Evolutionary conservation across 2,888 invertebrate species (phyloP).

Genomic region (Andrena chrysosceles): DNA sequence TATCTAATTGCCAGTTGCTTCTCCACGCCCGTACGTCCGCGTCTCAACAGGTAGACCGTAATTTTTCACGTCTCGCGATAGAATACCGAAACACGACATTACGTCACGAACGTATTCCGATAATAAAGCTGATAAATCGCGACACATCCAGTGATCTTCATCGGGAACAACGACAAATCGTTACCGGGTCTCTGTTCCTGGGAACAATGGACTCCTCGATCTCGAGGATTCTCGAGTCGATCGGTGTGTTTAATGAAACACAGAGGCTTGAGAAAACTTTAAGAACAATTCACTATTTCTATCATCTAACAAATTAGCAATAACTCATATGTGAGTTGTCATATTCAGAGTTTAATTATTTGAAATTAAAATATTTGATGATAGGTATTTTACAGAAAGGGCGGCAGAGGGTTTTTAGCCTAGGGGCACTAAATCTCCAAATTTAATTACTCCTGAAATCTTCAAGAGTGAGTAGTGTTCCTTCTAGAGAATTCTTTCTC

Average conservation of each 20-base stretch:
- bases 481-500: too few relatives aligned
- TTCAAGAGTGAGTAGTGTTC: too few relatives aligned
- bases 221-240: not conserved
- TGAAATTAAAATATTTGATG: too few relatives aligned
- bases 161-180: not conserved
- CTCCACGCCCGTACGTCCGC: constrained; percentile 6
- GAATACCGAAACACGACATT: constrained; percentile 27
- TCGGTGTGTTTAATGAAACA: not conserved
- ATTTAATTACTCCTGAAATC: too few relatives aligned
- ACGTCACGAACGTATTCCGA: constrained; percentile 17
- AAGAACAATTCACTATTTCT: too few relatives aligned
- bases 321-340: too few relatives aligned
- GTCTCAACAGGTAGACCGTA: not conserved
- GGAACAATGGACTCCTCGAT: not conserved
- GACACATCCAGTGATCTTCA: not conserved
- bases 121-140: constrained; percentile 13
- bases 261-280: too few relatives aligned
- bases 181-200: not conserved
- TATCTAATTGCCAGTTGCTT: constrained; percentile 18
- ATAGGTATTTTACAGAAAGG: too few relatives aligned
- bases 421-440: too few relatives aligned
- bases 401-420: too few relatives aligned
- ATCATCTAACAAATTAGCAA: too few relatives aligned
- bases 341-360: too few relatives aligned
- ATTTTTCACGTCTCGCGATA: constrained; percentile 20